Conservation (phyloP, 1,140 invertebrate genomes). For the Drosophila repleta region DNA sequence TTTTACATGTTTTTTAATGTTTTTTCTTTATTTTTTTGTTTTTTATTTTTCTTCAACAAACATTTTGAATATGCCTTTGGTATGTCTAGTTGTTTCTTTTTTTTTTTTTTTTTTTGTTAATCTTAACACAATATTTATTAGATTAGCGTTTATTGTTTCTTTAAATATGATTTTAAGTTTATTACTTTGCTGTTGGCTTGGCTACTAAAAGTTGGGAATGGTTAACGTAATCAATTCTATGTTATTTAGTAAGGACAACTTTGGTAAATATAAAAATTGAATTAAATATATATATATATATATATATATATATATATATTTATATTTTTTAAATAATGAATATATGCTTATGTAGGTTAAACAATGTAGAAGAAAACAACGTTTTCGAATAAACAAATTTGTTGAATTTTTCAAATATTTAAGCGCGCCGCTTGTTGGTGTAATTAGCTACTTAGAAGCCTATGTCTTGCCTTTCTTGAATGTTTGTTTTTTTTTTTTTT, state of each 20-base stretch:
- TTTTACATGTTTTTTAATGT: slow-evolving; percentile 35
- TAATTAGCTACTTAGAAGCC: slow-evolving; percentile 51
- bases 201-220: slow-evolving; percentile 60
- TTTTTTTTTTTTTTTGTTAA: slow-evolving; percentile 30
- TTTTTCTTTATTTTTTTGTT: neutral
- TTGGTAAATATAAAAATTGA: slow-evolving; percentile 70
- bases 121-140: slow-evolving; percentile 71
- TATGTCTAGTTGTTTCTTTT: slow-evolving; percentile 76
- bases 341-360: slow-evolving; percentile 45
- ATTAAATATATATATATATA: slow-evolving; percentile 17
- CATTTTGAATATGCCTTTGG: slow-evolving; percentile 78
- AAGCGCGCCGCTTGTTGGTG: slow-evolving; percentile 12
- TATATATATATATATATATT: slow-evolving; percentile 14
- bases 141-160: slow-evolving; percentile 54
- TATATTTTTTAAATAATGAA: slow-evolving; percentile 29
- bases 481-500: slow-evolving; percentile 1
- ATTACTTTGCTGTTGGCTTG: slow-evolving; percentile 45
- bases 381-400: no score
- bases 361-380: slow-evolving; percentile 26
- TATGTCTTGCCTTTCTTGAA: slow-evolving; percentile 43
- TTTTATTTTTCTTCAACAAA: slow-evolving; percentile 29
- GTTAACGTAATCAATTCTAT: slow-evolving; percentile 65
- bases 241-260: slow-evolving; percentile 83
- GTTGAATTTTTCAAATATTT: neutral
- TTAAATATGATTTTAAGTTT: slow-evolving; percentile 32